These are phyloP conservation scores for Cheilinus undulatus DNA, from an alignment of 2,113 vertebrate species.

Conservation along the genomic window DNA sequence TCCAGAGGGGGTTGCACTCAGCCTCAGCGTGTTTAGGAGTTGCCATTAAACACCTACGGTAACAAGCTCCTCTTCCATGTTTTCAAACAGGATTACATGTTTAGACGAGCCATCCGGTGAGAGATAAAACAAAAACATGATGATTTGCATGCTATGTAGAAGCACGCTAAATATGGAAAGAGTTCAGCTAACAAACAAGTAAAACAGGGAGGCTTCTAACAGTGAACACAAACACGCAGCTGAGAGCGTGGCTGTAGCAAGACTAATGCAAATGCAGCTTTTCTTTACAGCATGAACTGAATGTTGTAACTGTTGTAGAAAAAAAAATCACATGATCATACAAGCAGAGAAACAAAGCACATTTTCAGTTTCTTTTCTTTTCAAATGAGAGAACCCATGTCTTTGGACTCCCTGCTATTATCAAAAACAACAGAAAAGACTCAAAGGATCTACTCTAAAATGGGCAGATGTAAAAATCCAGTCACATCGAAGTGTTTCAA, in stretches of 20 bases:
- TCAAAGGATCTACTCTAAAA: neutral
- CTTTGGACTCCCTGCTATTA: neutral
- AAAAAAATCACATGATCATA: no score
- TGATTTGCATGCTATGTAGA: constrained; percentile 23
- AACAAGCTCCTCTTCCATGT: constrained; percentile 46
- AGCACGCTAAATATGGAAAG: constrained; percentile 13
- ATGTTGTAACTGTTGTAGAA: neutral
- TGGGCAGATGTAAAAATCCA: constrained; percentile 6
- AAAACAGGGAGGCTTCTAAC: neutral
- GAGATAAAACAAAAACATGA: neutral
- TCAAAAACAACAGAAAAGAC: neutral
- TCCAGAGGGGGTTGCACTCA: constrained; percentile 52
- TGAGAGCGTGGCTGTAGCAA: neutral
- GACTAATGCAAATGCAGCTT: neutral
- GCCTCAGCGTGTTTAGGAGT: constrained; percentile 61
- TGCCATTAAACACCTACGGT: constrained; percentile 67
- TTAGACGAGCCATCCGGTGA: constrained; percentile 50
- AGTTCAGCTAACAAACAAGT: constrained; percentile 3
- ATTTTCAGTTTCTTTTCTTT: neutral
- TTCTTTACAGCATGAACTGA: neutral
- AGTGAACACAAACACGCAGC: neutral
- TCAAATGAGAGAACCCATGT: neutral
- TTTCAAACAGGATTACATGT: constrained; percentile 57
- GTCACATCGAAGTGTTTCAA: neutral
- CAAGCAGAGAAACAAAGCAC: neutral